These are phyloP conservation scores for Drosophila kikkawai DNA, from an alignment of 1,140 invertebrate genomes.

Conservation along the genomic window DNA sequence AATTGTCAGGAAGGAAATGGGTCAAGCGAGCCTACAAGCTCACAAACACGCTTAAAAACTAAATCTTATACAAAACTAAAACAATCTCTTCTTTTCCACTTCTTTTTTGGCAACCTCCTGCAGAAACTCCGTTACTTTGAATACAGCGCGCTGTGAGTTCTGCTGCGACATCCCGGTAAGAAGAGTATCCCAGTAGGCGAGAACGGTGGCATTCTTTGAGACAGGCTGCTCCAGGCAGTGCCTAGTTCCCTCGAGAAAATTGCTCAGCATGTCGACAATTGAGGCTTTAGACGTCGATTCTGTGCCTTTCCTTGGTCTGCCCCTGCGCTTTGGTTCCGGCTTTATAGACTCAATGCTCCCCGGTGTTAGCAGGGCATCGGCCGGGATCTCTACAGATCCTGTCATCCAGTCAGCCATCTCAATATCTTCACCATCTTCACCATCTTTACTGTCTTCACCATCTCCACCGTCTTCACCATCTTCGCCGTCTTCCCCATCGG, in stretches of 20 bases:
- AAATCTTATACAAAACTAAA: background rate
- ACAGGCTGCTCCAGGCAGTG: slow-evolving; percentile 4
- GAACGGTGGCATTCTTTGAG: slow-evolving; percentile 3
- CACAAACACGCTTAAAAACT: slow-evolving; percentile 5
- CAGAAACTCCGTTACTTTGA: slow-evolving; percentile 6
- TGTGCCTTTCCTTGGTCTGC: background rate
- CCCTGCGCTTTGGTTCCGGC: background rate
- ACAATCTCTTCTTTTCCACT: background rate
- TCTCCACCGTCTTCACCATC: background rate
- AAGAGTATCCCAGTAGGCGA: slow-evolving; percentile 11
- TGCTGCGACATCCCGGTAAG: slow-evolving; percentile 1
- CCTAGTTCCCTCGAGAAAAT: slow-evolving; percentile 5
- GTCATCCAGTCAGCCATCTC: background rate
- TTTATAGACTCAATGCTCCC: background rate
- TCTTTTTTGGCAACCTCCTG: slow-evolving; percentile 12
- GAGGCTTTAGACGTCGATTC: background rate
- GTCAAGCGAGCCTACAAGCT: background rate
- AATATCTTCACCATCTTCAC: background rate
- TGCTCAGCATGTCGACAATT: slow-evolving; percentile 7
- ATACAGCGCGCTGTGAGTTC: slow-evolving; percentile 2
- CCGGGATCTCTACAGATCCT: slow-evolving; percentile 1
- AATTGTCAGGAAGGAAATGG: background rate
- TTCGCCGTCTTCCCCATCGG: background rate
- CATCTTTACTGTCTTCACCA: background rate
- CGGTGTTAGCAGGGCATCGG: background rate